Percentiles rank a stretch among this genome's conserved stretches.
These are phyloP conservation scores for Synergus laeviventris DNA, from an alignment of 2,888 invertebrate species.

Conservation along the genomic window DNA sequence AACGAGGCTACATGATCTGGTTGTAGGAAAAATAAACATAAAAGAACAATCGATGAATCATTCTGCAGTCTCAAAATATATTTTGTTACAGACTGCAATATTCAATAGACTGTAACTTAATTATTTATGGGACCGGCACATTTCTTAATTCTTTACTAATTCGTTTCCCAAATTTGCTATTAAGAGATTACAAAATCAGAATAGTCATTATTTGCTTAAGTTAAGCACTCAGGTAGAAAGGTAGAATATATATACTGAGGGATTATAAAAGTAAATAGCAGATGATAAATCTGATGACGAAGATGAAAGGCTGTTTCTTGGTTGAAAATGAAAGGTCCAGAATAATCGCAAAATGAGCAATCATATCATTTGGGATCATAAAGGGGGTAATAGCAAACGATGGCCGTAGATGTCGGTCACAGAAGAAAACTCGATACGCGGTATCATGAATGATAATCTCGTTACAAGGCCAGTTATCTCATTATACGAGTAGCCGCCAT, in stretches of 20 bases:
- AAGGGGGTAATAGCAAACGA: not conserved
- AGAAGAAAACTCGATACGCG: conserved; percentile 37
- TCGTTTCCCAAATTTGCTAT: no score
- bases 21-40: not conserved
- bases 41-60: not conserved
- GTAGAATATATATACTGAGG: not conserved
- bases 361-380: conserved; percentile 10
- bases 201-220: no score
- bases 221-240: no score
- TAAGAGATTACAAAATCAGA: no score
- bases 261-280: not conserved
- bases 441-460: conserved; percentile 53
- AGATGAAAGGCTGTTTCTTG: not conserved
- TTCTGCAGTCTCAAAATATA: not conserved
- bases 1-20: not conserved
- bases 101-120: not conserved
- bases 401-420: not conserved
- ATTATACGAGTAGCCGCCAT: conserved; percentile 46
- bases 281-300: not conserved
- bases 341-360: not conserved
- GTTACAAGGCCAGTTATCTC: conserved; percentile 56
- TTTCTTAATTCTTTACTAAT: no score
- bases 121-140: not conserved
- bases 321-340: not conserved
- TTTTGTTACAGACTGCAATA: not conserved